Conservation (phyloP, 2,113 vertebrate species). For the Fregetta grallaria region DNA sequence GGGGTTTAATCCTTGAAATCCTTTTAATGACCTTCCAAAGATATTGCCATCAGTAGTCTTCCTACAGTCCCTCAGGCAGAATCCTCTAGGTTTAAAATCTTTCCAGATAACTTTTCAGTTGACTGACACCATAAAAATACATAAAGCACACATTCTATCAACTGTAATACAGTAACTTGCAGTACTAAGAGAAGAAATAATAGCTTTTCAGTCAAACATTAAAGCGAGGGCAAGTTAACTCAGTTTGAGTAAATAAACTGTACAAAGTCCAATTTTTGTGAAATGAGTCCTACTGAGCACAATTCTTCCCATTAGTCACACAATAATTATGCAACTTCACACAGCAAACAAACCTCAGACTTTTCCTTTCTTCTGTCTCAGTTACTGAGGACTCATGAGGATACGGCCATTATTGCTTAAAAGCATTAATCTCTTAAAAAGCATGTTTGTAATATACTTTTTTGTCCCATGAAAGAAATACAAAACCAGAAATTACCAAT, state of each 20-base stretch:
- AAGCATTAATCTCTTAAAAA: slow-evolving; percentile 60
- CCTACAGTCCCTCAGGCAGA: neutral
- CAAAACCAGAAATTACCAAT: slow-evolving; percentile 79
- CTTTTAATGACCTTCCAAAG: slow-evolving; percentile 19
- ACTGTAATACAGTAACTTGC: neutral
- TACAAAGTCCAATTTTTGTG: slow-evolving; percentile 3
- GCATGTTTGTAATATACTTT: slow-evolving; percentile 37
- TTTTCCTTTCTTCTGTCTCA: neutral
- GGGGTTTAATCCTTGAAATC: slow-evolving; percentile 50
- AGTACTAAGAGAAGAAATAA: neutral
- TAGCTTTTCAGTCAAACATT: neutral
- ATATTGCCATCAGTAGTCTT: neutral
- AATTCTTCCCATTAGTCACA: slow-evolving; percentile 46
- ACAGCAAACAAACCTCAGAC: slow-evolving; percentile 20
- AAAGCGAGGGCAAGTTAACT: slow-evolving; percentile 18
- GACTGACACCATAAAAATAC: neutral
- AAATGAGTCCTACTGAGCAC: slow-evolving; percentile 4
- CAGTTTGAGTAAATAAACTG: slow-evolving; percentile 23
- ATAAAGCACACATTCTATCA: neutral
- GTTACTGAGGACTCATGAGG: neutral
- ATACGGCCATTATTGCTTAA: slow-evolving; percentile 53
- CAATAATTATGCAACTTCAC: slow-evolving; percentile 40
- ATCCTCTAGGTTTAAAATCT: neutral
- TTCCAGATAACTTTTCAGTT: neutral
- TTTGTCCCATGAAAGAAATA: slow-evolving; percentile 79